Evolutionary conservation across 2,888 invertebrate species (phyloP), one percentile per base, ranked within the genome.

Genomic region (Lottia scabra): DNA sequence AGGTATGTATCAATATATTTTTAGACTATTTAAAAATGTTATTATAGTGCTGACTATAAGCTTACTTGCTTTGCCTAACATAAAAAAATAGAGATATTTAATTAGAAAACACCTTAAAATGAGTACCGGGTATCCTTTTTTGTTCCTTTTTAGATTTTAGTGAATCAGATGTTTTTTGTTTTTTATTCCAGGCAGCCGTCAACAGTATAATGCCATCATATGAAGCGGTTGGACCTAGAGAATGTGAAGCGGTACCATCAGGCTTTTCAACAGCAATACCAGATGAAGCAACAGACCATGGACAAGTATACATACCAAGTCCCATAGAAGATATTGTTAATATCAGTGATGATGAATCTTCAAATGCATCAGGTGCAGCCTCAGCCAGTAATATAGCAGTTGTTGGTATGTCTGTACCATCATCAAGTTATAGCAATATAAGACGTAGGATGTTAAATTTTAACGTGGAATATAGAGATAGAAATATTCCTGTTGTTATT

Each of bases 391-490:
- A 75, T n/a, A 77, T 81, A 16, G 78, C 79, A 15, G 74, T 73
- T 67, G 73, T 71, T 26, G 73, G 78, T 10, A 68, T 75, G 44
- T 63, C 56, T 45, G 70, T 71, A 68, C 72, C 76, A 30, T 73
- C 73, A 38, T 69, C 76, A 27, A 72, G 75, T 30, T 65, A 71
- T 6, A 75, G 71, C 19, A 71, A 68, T 46, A 65, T 73, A 2
- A 72, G 77, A 43, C 72, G 78, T 10, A 70, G 88, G 46, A 81
- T 85, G 78, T 76, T 88, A 30, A 81, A 84, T 74, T 89, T 89
- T 72, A 84, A 76, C 68, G 83, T 89, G 12, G 88, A 89, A 72
- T 87, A 88, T 76, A 81, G 87, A 68, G 86, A 85, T 72, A 80
- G 76, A 67, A 86, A 82, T 73, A 78, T 85, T 44, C 80, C 81